These are phyloP conservation scores for Dryomyza anilis DNA, from an alignment of 2,888 invertebrate genomes.

Conservation along the genomic window DNA sequence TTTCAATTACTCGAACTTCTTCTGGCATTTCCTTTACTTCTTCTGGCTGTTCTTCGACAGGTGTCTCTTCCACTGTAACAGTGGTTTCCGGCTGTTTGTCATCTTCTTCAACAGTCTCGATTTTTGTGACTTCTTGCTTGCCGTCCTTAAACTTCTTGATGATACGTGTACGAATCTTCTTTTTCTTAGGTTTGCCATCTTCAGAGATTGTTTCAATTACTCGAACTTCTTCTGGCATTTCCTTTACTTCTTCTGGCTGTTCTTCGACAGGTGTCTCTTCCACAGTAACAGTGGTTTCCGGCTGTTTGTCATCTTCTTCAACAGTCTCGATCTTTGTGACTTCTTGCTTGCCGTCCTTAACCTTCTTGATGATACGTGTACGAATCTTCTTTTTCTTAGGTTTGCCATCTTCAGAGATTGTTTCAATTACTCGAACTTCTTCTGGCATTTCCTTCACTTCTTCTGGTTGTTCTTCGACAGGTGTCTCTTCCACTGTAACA, in stretches of 20 bases:
- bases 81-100: constrained; percentile 34
- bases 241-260: constrained; percentile 26
- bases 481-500: constrained; percentile 34
- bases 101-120: constrained; percentile 37
- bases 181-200: constrained; percentile 34
- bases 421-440: constrained; percentile 32
- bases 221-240: constrained; percentile 35
- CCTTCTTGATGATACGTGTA: constrained; percentile 36
- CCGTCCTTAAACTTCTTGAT: constrained; percentile 36
- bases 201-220: constrained; percentile 31
- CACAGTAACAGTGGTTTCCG: constrained; percentile 34
- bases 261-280: constrained; percentile 33
- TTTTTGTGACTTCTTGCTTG: constrained; percentile 36
- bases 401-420: constrained; percentile 32
- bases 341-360: constrained; percentile 37
- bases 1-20: constrained; percentile 33
- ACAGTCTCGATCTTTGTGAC: constrained; percentile 37
- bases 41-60: constrained; percentile 26
- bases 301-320: constrained; percentile 36
- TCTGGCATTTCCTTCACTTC: constrained; percentile 34
- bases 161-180: constrained; percentile 35
- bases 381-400: constrained; percentile 36
- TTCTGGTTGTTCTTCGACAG: constrained; percentile 30
- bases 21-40: constrained; percentile 33
- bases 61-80: constrained; percentile 33